Evolutionary conservation across 2,888 invertebrate genomes (phyloP).

Genomic region (Platycheirus rosarum): DNA sequence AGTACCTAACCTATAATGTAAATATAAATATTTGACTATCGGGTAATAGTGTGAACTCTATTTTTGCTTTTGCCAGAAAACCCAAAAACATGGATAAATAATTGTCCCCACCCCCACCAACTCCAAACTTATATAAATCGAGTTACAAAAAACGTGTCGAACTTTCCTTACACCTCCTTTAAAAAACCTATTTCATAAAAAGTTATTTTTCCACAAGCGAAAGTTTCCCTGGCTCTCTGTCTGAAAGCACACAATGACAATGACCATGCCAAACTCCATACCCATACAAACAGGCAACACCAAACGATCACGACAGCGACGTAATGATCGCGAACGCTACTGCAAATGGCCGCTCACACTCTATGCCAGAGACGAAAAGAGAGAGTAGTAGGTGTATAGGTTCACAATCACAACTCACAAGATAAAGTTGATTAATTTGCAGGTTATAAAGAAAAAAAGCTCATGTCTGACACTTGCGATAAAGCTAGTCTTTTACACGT

Average conservation of each 20-base stretch:
- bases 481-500: conserved; percentile 27
- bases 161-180: conserved; percentile 35
- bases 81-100: too few relatives aligned
- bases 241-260: background rate
- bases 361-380: background rate
- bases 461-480: conserved; percentile 18
- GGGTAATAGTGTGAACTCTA: too few relatives aligned
- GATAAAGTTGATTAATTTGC: conserved; percentile 1
- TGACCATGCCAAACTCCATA: background rate
- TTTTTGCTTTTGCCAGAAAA: too few relatives aligned
- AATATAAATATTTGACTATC: too few relatives aligned
- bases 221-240: conserved; percentile 41
- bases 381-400: background rate
- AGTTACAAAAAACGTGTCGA: conserved; percentile 11
- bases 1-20: too few relatives aligned
- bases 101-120: too few relatives aligned
- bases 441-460: conserved; percentile 25
- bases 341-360: conserved; percentile 24
- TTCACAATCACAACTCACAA: too few relatives aligned
- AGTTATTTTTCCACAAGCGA: conserved; percentile 45
- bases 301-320: conserved; percentile 10
- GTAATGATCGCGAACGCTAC: conserved; percentile 7
- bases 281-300: background rate
- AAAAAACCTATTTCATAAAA: conserved; percentile 34
- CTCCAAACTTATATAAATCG: too few relatives aligned